Base-by-base conservation (phyloP, 53 echinoderm and acorn worm genomes). In the Echinometra lucunter region DNA sequence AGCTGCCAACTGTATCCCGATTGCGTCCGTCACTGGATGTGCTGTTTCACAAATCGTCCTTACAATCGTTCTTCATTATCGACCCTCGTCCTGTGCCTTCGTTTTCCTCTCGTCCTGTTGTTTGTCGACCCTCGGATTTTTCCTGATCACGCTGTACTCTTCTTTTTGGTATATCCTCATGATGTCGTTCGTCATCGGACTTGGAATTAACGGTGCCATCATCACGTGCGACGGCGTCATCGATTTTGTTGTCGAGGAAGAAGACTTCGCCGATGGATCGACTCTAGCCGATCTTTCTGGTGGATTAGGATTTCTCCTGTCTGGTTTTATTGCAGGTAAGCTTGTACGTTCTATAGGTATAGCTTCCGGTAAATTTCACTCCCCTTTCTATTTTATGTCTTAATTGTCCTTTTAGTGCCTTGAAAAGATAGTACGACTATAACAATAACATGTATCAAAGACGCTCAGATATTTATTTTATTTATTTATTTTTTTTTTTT, bases 161-260 rank as follows among this genome's bases (percentile, higher is more conserved):
- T 28, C 27, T 35, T 18, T 85, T 1, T 85, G 85, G 85, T 85
- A 85, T 37, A 4, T 85, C 0, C n/a, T 85, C 28, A 49, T 30
- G 85, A 49, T 85, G 85, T 85, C 85, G 49, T 85, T 85, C 85
- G 85, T 85, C 1, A 85, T 49, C 13, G 85, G 85, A 2, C 15
- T 85, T 9, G 85, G 85, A 85, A 49, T 28, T 6, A 85, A 85
- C 49, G 85, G 85, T 28, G 47, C 16, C 7, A 49, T 85, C 27
- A 28, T 47, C 3, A 85, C 85, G 12, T 1, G 13, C 44, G 85
- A 85, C n/a, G 85, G 85, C 49, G 85, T 85, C 45, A 85, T 85
- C n/a, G 85, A 45, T 28, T 85, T 85, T 12, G 53, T 85, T n/a
- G 53, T 85, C 27, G 85, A 85, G 21, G 44, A n/a, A 47, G 28